Evolutionary conservation across 2,888 invertebrate genomes (phyloP).

Genomic region (Eilema griseolum): DNA sequence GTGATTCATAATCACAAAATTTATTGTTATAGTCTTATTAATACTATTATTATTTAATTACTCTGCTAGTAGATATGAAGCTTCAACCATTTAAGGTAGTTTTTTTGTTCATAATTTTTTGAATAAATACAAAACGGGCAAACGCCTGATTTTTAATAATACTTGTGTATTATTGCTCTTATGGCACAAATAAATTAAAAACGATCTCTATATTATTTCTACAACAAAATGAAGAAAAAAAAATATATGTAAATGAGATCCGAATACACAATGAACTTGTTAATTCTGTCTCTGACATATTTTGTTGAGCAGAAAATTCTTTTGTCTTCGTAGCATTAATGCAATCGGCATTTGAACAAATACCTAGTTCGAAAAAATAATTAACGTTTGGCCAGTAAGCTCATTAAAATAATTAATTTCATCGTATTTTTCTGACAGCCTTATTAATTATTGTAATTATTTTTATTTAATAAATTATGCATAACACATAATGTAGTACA

Average conservation of each 20-base stretch:
- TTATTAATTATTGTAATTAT: background rate
- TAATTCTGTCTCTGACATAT: conserved; percentile 21
- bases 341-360: conserved; percentile 4
- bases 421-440: background rate
- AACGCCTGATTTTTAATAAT: too few relatives aligned
- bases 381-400: background rate
- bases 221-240: background rate
- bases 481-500: background rate
- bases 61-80: too few relatives aligned
- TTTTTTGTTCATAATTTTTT: too few relatives aligned
- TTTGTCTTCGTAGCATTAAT: background rate
- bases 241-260: conserved; percentile 10
- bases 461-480: background rate
- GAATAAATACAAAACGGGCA: too few relatives aligned
- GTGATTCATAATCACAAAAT: too few relatives aligned
- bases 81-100: too few relatives aligned
- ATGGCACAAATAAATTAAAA: background rate
- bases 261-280: conserved; percentile 15
- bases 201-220: background rate
- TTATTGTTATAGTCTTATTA: too few relatives aligned
- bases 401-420: background rate
- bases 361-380: conserved; percentile 7
- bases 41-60: too few relatives aligned
- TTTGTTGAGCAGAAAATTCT: conserved; percentile 13
- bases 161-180: too few relatives aligned